Percentiles rank a stretch among this genome's conserved stretches.
These are phyloP conservation scores for Pseudocheirus occidentalis DNA, from an alignment of 2,797 vertebrate species.

Conservation along the genomic window DNA sequence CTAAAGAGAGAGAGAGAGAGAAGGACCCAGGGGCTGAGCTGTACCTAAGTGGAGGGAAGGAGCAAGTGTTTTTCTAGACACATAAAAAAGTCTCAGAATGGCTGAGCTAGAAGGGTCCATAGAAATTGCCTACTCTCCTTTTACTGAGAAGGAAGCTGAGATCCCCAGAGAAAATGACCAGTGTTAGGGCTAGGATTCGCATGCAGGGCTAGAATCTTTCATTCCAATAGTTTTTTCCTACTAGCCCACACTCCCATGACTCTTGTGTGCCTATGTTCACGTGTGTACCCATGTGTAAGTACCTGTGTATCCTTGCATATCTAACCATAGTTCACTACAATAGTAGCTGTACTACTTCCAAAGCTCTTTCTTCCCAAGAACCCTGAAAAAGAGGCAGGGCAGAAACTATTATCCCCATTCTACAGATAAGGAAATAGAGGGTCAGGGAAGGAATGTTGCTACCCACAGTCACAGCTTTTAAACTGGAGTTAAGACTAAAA, in stretches of 20 bases:
- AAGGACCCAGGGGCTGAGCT: slow-evolving; percentile 34
- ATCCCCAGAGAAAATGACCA: slow-evolving; percentile 44
- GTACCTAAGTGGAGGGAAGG: neutral
- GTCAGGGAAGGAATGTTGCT: neutral
- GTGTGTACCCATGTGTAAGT: accelerated
- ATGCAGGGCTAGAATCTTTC: neutral
- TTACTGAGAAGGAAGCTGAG: slow-evolving; percentile 28
- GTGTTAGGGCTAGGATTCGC: neutral
- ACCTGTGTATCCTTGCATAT: neutral
- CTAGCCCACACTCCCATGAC: neutral
- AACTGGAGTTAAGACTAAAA: neutral
- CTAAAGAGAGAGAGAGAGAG: no score
- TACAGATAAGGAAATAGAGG: neutral
- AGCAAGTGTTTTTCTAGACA: neutral
- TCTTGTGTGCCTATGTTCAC: neutral
- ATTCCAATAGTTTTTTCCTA: neutral
- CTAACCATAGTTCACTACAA: neutral
- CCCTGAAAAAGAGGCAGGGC: neutral
- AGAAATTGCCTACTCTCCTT: neutral
- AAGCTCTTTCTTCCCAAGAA: neutral
- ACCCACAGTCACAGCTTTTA: neutral
- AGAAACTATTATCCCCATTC: neutral
- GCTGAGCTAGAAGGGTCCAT: neutral
- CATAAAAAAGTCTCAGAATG: neutral
- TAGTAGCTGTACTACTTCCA: neutral